Base-by-base conservation (phyloP, 2,797 vertebrate species). In the Champsocephalus esox region DNA sequence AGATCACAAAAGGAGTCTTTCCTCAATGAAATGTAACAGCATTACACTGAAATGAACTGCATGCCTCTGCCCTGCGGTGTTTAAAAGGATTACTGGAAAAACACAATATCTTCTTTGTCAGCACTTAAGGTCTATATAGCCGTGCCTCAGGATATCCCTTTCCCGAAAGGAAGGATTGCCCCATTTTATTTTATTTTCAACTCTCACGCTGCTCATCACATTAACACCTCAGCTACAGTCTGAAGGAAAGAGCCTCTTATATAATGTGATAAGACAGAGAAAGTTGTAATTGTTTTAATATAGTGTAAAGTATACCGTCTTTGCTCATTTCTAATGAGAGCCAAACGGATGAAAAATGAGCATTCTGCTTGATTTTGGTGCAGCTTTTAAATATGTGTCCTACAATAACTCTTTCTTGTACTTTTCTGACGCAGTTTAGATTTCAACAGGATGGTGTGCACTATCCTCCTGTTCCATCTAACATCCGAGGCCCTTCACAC, bases 81-180 rank as follows among this genome's bases (percentile, higher is more conserved):
- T 93, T 90, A 91, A 92, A 92, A 88, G 89, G 92, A 92, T 93
- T 94, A 93, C 90, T 93, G 92, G 91, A 93, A 95, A 95, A 95
- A 94, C 90, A 94, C 89, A 93, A 94, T 93, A 95, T 95, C 90
- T 87, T 94, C 93, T 94, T 94, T 95, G 94, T 95, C 94, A 96
- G 95, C 95, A 95, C 94, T 95, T 94, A 94, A 93, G 91, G 94
- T 94, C 93, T 95, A 91, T 93, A 95, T 96, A 89, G 86, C 87
- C 81, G 81, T 92, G 93, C 94, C 94, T 94, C 94, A 95, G 95
- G 95, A 95, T 93, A 95, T 95, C 95, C 95, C 84, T 92, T 95
- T 94, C 93, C 94, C 89, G 83, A 94, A 90, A 94, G 94, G 94
- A 95, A 94, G 93, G 89, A 94, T 94, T 88, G 92, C 87, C 89